Percentiles rank a stretch among this genome's conserved stretches.
phyloP scores from a whole-genome alignment of 2,888 invertebrate species.

The Diaprepes abbreviatus region DNA sequence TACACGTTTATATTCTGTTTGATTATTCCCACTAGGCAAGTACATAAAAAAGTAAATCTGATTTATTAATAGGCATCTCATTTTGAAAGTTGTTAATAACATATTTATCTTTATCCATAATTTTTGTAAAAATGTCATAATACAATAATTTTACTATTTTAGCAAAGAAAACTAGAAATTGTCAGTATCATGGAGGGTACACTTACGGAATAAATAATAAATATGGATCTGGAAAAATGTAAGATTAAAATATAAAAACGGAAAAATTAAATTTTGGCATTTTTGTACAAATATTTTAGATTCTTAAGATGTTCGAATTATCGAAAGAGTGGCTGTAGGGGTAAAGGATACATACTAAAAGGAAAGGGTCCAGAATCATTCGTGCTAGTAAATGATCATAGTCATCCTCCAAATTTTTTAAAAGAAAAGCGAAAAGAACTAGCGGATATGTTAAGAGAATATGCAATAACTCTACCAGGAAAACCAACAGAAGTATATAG shows the following conservation, averaged over 20 bases:
- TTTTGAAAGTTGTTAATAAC: no score
- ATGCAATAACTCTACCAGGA: constrained; percentile 50
- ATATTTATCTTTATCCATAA: no score
- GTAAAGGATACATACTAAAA: constrained; percentile 54
- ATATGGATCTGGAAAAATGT: constrained; percentile 30
- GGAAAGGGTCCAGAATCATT: constrained; percentile 52
- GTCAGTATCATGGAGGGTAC: constrained; percentile 14
- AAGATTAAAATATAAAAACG: constrained; percentile 6
- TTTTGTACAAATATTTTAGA: constrained; percentile 9
- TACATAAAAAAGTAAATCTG: no score
- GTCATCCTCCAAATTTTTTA: constrained; percentile 55
- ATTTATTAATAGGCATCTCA: no score
- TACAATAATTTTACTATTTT: constrained; percentile 14
- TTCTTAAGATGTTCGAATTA: constrained; percentile 45
- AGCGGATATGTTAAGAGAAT: constrained; percentile 50
- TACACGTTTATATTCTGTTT: no score
- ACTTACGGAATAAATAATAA: constrained; percentile 29
- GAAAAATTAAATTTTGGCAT: neutral
- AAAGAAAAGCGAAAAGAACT: constrained; percentile 51
- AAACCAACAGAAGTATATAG: constrained; percentile 49
- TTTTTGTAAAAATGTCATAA: neutral
- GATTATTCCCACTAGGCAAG: no score
- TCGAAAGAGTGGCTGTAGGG: constrained; percentile 52
- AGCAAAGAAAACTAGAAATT: constrained; percentile 4
- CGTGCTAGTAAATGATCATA: constrained; percentile 54